Evolutionary conservation across 1,140 invertebrate species (phyloP).

Genomic region (Pemphigus obesinymphae): DNA sequence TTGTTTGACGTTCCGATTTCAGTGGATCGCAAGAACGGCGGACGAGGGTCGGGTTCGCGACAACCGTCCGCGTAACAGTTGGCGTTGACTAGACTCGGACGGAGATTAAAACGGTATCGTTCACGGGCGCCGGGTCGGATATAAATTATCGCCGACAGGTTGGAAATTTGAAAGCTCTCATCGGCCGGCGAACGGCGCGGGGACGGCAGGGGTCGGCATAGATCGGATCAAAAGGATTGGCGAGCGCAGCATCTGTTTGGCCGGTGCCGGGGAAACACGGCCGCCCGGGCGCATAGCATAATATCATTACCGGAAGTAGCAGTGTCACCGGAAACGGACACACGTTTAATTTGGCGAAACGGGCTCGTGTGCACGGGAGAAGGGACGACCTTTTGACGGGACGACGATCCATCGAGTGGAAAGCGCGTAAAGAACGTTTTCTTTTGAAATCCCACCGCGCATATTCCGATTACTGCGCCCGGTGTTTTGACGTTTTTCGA

Average conservation of each 20-base stretch:
- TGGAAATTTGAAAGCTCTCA: constrained; percentile 5
- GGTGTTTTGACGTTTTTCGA: neutral
- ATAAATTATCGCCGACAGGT: constrained; percentile 7
- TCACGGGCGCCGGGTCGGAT: neutral
- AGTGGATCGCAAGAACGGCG: neutral
- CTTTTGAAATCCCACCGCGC: neutral
- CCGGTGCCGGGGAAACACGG: too few species aligned
- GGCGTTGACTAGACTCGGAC: neutral
- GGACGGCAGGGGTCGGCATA: too few species aligned
- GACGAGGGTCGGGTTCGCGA: neutral
- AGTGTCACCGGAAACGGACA: constrained; percentile 28
- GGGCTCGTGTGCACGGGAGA: neutral
- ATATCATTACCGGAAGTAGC: constrained; percentile 25
- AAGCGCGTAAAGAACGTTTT: neutral
- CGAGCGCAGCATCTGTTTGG: constrained; percentile 9
- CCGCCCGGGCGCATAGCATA: neutral
- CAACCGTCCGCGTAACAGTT: neutral
- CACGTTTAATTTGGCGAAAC: constrained; percentile 14
- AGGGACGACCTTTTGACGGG: neutral
- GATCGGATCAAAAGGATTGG: neutral
- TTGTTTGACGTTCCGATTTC: too few species aligned
- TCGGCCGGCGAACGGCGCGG: too few species aligned
- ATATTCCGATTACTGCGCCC: neutral
- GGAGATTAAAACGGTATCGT: neutral
- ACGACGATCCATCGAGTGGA: neutral